phyloP scores from a whole-genome alignment of 2,888 invertebrate genomes.

The Linnaemya vulpina region DNA sequence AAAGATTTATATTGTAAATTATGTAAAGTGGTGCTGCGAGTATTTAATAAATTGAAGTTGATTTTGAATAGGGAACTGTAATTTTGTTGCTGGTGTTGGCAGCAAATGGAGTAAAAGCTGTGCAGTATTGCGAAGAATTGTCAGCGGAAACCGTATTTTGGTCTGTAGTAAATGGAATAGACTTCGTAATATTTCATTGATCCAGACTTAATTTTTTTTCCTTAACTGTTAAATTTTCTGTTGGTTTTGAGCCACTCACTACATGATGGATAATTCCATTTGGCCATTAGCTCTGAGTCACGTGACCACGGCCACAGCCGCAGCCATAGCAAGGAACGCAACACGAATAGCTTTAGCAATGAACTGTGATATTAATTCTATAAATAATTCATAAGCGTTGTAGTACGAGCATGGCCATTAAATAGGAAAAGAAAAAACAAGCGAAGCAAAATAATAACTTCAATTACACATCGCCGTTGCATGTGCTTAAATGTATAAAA shows the following conservation, averaged over 20 bases:
- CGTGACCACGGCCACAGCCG: constrained; percentile 42
- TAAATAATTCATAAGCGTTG: constrained; percentile 62
- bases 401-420: constrained; percentile 18
- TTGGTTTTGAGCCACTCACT: neutral
- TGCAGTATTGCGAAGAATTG: too few relatives aligned
- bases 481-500: neutral
- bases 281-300: constrained; percentile 41
- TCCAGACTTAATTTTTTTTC: neutral
- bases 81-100: too few relatives aligned
- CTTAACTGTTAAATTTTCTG: neutral
- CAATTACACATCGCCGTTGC: constrained; percentile 17
- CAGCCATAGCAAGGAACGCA: constrained; percentile 1
- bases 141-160: too few relatives aligned
- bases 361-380: constrained; percentile 56
- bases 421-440: constrained; percentile 27
- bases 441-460: constrained; percentile 28
- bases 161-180: too few relatives aligned
- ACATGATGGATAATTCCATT: constrained; percentile 1
- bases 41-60: too few relatives aligned
- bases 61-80: too few relatives aligned
- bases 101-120: too few relatives aligned
- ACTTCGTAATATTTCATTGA: neutral
- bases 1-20: neutral
- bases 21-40: too few relatives aligned
- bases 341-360: constrained; percentile 58